These are phyloP conservation scores for Acanthosoma haemorrhoidale DNA, from an alignment of 2,888 invertebrate genomes.

Conservation along the genomic window DNA sequence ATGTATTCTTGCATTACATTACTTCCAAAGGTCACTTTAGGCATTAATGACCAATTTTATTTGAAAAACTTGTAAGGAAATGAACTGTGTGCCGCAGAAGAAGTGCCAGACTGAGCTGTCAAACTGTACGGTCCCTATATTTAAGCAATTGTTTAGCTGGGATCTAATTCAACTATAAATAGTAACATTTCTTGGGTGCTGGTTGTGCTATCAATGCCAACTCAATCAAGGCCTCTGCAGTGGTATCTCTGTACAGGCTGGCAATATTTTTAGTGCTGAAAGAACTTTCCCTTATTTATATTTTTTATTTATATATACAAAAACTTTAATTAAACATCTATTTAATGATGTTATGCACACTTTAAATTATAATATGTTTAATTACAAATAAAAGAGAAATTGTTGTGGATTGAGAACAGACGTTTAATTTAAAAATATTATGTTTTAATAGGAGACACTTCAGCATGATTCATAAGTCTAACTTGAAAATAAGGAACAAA, in stretches of 20 bases:
- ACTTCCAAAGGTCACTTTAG: background rate
- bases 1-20: background rate
- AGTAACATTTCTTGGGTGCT: slow-evolving; percentile 32
- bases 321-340: too few species aligned
- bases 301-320: too few species aligned
- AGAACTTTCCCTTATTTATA: too few species aligned
- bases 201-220: slow-evolving; percentile 27
- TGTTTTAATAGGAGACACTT: too few species aligned
- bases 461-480: too few species aligned
- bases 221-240: slow-evolving; percentile 17
- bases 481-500: too few species aligned
- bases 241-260: background rate
- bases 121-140: slow-evolving; percentile 10
- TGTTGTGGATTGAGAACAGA: too few species aligned
- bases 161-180: slow-evolving; percentile 26
- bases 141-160: slow-evolving; percentile 8
- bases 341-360: too few species aligned
- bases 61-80: slow-evolving; percentile 46
- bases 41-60: background rate
- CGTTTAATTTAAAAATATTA: too few species aligned
- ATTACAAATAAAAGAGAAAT: too few species aligned
- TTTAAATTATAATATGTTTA: too few species aligned
- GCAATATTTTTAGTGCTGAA: background rate
- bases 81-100: background rate
- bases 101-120: background rate